Evolutionary conservation across 2,888 invertebrate species (phyloP), one percentile per base, ranked within the genome.

Genomic region (Spodoptera exigua): DNA sequence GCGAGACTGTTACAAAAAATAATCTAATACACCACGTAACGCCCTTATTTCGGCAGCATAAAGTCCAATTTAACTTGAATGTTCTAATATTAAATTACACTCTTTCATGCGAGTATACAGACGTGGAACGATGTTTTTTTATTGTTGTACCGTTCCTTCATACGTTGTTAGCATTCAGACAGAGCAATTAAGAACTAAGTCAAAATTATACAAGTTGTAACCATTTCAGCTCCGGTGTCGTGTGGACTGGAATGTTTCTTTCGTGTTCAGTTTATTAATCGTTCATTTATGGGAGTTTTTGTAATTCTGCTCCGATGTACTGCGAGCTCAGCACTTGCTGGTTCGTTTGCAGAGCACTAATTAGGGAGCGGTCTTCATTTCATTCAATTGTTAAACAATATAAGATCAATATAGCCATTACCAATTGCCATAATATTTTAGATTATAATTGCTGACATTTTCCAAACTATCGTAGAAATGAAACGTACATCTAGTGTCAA

Each of bases 1-100:
- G 78, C 47, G 63, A 61, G 61, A 75, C 69, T 61, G 63, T 62
- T 72, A 76, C 75, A 80, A 76, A 80, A 81, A 82, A 80, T 66
- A 57, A 70, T 69, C 70, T 52, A 52, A 61, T 59, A 70, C 51
- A 49, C 46, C 41, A 18, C 35, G 44, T 53, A 17, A 61, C 64
- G 36, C 43, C 56, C 57, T 66, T 74, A 56, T 70, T 58, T 43
- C 66, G 0, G 21, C 9, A 57, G 34, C 36, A 61, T 71, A 80
- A 63, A 61, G 78, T 60, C 61, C 56, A 76, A 67, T 77, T 58
- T 79, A 39, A 51, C 32, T 7, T 44, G 52, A 47, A 14, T 51
- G 32, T 40, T 51, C 21, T 9, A 17, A 61, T 56, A 53, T 66
- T 47, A 61, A 76, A 67, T 78, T 51, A 70, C 58, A 58, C 51